These are phyloP conservation scores for Diaperis boleti DNA, from an alignment of 2,888 invertebrate genomes.

Conservation along the genomic window DNA sequence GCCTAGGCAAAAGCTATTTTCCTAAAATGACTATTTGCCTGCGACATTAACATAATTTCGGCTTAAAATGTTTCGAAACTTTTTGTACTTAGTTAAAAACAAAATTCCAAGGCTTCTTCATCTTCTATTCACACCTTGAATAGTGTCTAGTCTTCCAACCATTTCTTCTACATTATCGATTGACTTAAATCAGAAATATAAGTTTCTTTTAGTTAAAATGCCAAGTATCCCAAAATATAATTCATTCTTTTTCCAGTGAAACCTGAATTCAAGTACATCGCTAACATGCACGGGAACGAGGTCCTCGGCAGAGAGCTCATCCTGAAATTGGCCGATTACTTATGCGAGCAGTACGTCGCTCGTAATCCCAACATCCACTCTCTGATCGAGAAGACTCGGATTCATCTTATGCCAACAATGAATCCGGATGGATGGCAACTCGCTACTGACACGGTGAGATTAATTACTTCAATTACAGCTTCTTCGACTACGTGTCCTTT, in stretches of 20 bases:
- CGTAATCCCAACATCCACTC: slow-evolving; percentile 73
- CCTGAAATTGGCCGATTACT: slow-evolving; percentile 77
- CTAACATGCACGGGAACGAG: slow-evolving; percentile 93
- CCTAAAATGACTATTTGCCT: too few relatives aligned
- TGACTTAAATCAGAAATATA: too few relatives aligned
- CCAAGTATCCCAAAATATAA: neutral
- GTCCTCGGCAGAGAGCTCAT: slow-evolving; percentile 87
- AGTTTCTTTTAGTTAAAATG: too few relatives aligned
- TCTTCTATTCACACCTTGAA: too few relatives aligned
- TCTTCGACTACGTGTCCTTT: too few relatives aligned
- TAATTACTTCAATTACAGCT: slow-evolving; percentile 48
- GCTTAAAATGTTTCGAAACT: too few relatives aligned
- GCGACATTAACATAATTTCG: too few relatives aligned
- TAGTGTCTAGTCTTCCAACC: too few relatives aligned
- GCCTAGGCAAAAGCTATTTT: too few relatives aligned
- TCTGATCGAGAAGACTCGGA: slow-evolving; percentile 81
- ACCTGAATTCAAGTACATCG: slow-evolving; percentile 91
- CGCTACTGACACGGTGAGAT: slow-evolving; percentile 74
- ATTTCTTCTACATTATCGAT: too few relatives aligned
- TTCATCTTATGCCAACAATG: slow-evolving; percentile 89
- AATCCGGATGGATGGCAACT: slow-evolving; percentile 91
- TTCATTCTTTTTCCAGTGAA: slow-evolving; percentile 72
- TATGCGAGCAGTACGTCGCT: slow-evolving; percentile 78
- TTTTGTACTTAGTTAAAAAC: too few relatives aligned
- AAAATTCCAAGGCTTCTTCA: too few relatives aligned